Percentiles rank a stretch among this genome's conserved stretches.
Conservation (phyloP, 2,888 invertebrate species). For the Tyria jacobaeae region DNA sequence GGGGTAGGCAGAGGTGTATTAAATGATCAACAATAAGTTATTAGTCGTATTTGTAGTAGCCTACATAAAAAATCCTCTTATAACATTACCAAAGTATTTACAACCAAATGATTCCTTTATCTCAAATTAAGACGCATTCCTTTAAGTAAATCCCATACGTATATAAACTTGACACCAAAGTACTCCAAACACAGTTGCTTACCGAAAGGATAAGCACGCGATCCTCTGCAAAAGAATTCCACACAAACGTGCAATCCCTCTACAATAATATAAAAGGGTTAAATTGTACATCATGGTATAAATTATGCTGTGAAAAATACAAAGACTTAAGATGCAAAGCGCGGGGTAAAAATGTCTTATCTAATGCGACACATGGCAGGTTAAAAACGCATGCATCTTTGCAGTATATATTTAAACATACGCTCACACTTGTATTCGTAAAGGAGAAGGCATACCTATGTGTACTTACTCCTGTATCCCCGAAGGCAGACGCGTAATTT, state of each 20-base stretch:
- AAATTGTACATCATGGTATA: constrained; percentile 51
- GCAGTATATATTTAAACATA: too few relatives aligned
- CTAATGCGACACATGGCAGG: constrained; percentile 26
- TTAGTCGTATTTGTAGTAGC: too few relatives aligned
- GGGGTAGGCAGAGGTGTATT: too few relatives aligned
- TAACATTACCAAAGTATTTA: background rate
- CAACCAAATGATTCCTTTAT: background rate
- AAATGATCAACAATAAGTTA: too few relatives aligned
- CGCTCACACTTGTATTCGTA: too few relatives aligned
- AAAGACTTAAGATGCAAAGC: constrained; percentile 45
- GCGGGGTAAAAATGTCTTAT: constrained; percentile 42
- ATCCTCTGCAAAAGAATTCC: constrained; percentile 18
- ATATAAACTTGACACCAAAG: background rate
- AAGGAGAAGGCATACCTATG: too few relatives aligned
- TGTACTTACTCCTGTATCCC: too few relatives aligned
- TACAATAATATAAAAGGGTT: constrained; percentile 45
- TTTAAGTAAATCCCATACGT: background rate
- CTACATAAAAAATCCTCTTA: background rate
- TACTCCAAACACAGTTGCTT: background rate
- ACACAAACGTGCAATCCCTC: constrained; percentile 32
- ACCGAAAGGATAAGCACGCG: constrained; percentile 23
- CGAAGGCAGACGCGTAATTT: too few relatives aligned
- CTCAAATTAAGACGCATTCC: background rate
- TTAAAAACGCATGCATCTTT: background rate
- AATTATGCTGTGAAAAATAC: constrained; percentile 56